These are phyloP conservation scores for Telmatochromis sp. DNA, from an alignment of 2,113 vertebrate genomes.

Conservation along the genomic window DNA sequence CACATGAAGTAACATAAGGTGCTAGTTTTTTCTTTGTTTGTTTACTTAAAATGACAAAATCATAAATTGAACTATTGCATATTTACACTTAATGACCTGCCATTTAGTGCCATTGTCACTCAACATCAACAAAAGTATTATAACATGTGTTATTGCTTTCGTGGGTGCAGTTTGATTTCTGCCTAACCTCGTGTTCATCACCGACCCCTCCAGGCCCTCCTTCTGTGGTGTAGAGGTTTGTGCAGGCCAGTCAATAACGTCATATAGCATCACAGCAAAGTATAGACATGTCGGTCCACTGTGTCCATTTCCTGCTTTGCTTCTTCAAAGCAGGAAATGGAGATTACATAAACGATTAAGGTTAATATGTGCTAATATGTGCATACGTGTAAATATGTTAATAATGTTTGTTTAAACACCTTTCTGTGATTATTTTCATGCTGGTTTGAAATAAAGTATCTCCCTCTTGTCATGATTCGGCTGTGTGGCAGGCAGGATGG, in stretches of 20 bases:
- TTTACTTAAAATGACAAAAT: neutral
- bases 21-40: neutral
- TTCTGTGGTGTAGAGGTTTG: neutral
- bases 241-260: neutral
- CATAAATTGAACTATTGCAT: neutral
- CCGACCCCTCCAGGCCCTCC: neutral
- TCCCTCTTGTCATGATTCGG: neutral
- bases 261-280: neutral
- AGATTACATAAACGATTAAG: neutral
- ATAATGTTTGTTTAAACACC: neutral
- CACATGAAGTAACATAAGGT: neutral
- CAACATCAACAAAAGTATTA: neutral
- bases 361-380: neutral
- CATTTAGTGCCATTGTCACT: neutral
- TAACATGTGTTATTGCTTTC: neutral
- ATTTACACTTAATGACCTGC: neutral
- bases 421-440: neutral
- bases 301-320: neutral
- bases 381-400: neutral
- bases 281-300: neutral
- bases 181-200: neutral
- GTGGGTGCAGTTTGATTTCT: neutral
- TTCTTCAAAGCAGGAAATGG: neutral
- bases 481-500: neutral
- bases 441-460: neutral